Percentiles rank a stretch among this genome's conserved stretches.
phyloP scores from a whole-genome alignment of 92 coral and sea anemone species.

The Paramuricea clavata region DNA sequence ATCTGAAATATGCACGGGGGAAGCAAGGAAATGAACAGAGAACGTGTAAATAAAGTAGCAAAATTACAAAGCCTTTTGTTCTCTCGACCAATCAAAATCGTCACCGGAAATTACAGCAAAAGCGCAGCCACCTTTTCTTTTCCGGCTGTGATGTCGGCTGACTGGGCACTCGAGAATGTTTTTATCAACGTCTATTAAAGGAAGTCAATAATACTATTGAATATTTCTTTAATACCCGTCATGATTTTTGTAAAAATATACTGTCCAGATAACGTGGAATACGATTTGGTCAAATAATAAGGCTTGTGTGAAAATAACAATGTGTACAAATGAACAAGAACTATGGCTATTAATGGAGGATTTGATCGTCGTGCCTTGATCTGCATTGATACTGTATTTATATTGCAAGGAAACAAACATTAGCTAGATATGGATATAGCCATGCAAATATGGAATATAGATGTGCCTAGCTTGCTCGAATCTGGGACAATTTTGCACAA shows the following conservation, averaged over 20 bases:
- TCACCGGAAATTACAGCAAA: conserved; percentile 44
- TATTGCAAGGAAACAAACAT: background rate
- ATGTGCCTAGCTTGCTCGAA: conserved; percentile 81
- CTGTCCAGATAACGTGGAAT: background rate
- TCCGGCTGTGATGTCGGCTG: conserved; percentile 6
- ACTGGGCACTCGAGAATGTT: background rate
- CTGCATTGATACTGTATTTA: background rate
- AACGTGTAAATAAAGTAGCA: conserved; percentile 34
- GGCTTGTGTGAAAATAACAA: background rate
- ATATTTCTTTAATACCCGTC: background rate
- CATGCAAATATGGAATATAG: conserved; percentile 83
- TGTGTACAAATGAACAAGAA: background rate
- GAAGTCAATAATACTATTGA: background rate
- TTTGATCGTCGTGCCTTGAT: background rate
- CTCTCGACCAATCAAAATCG: conserved; percentile 29
- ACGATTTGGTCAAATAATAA: background rate
- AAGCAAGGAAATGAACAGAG: background rate
- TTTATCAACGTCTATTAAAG: background rate
- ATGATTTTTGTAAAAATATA: background rate
- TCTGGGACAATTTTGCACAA: conserved; percentile 83
- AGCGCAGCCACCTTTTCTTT: conserved; percentile 40
- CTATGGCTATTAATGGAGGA: background rate
- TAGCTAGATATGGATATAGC: conserved; percentile 58
- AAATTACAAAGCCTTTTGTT: conserved; percentile 23
- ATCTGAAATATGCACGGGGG: background rate